Conservation (phyloP, 2,888 invertebrate species). For the Blera fallax region DNA sequence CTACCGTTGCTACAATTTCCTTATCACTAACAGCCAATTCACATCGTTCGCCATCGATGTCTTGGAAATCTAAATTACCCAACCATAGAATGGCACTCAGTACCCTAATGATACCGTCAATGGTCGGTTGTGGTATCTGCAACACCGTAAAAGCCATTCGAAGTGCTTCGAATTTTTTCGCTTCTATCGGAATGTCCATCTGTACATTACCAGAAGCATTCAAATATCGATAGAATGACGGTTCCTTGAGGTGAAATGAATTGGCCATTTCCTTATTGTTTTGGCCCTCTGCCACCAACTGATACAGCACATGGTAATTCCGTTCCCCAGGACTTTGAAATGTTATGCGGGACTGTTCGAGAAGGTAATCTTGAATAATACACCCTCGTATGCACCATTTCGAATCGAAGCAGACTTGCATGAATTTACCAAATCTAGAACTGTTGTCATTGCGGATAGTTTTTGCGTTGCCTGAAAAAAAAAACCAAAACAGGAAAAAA, state of each 20-base stretch:
- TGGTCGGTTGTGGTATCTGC: conserved; percentile 92
- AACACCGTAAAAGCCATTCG: conserved; percentile 94
- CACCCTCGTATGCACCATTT: conserved; percentile 95
- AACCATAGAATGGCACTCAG: conserved; percentile 95
- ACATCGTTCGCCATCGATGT: conserved; percentile 93
- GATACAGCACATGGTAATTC: conserved; percentile 96
- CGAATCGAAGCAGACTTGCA: conserved; percentile 95
- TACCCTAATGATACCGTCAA: conserved; percentile 94
- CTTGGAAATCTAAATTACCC: conserved; percentile 92
- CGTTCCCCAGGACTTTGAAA: conserved; percentile 93
- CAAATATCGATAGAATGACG: conserved; percentile 91
- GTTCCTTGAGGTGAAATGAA: conserved; percentile 88
- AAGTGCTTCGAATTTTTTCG: conserved; percentile 90
- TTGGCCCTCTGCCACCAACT: conserved; percentile 93
- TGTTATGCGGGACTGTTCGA: conserved; percentile 95
- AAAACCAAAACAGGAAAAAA: not conserved
- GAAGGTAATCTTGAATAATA: conserved; percentile 93
- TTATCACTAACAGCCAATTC: conserved; percentile 88
- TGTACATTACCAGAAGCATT: conserved; percentile 89
- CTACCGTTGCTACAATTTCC: conserved; percentile 88
- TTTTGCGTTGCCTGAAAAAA: conserved; percentile 91
- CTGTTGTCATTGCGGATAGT: conserved; percentile 97
- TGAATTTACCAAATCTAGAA: conserved; percentile 96
- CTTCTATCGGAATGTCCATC: conserved; percentile 86
- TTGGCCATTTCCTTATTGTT: conserved; percentile 89